phyloP scores from a whole-genome alignment of 2,113 vertebrate genomes.

The Nanger granti region DNA sequence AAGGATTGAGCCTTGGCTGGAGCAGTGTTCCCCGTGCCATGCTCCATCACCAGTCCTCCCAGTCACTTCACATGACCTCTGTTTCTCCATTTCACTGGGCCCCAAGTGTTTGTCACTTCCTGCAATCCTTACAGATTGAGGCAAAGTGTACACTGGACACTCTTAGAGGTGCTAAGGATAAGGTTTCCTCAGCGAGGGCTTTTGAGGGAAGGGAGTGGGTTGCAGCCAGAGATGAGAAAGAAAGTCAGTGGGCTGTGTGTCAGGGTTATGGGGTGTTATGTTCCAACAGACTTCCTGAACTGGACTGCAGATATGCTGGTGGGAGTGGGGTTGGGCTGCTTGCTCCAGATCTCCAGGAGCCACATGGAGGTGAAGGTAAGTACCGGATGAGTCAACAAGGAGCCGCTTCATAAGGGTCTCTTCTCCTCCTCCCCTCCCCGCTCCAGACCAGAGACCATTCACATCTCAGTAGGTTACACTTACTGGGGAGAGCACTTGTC shows the following conservation, averaged over 20 bases:
- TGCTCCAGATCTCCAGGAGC: slow-evolving; percentile 83
- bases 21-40: background rate
- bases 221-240: background rate
- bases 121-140: no score
- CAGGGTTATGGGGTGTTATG: rapidly evolving
- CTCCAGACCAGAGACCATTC: background rate
- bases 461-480: background rate
- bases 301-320: slow-evolving; percentile 88
- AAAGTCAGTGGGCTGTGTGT: background rate
- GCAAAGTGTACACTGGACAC: no score
- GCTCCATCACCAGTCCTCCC: background rate
- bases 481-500: background rate
- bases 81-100: background rate
- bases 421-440: rapidly evolving
- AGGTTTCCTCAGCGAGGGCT: background rate
- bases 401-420: rapidly evolving
- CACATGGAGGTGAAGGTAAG: slow-evolving; percentile 82
- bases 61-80: background rate
- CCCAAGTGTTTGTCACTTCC: background rate
- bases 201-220: rapidly evolving
- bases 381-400: background rate
- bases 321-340: slow-evolving; percentile 91
- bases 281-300: slow-evolving; percentile 62
- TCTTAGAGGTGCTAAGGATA: background rate
- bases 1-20: background rate